Conservation (phyloP, 2,113 vertebrate genomes). For the Albula glossodonta region DNA sequence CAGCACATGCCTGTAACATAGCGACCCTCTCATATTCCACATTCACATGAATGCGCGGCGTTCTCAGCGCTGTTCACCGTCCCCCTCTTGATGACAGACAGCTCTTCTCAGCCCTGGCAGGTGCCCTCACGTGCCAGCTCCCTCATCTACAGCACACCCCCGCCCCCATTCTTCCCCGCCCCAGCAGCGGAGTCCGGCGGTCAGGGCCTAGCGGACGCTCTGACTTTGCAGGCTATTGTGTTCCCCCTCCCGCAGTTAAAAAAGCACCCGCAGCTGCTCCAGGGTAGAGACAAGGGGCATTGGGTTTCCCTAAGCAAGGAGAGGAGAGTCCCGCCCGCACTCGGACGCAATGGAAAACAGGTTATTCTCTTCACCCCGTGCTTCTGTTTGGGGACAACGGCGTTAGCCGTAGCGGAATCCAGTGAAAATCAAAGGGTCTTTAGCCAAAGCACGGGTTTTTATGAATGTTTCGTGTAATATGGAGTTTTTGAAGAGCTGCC, state of each 20-base stretch:
- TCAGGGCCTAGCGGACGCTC: neutral
- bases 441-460: too few relatives aligned
- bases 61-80: neutral
- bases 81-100: neutral
- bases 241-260: neutral
- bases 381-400: neutral
- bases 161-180: too few relatives aligned
- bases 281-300: neutral
- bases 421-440: too few relatives aligned
- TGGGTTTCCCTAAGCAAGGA: neutral
- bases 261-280: neutral
- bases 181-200: neutral
- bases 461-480: too few relatives aligned
- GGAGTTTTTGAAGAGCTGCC: too few relatives aligned
- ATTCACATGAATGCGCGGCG: neutral
- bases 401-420: too few relatives aligned
- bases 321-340: neutral
- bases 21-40: neutral
- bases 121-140: too few relatives aligned
- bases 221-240: conserved; percentile 2
- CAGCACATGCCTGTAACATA: neutral
- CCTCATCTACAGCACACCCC: too few relatives aligned
- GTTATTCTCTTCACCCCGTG: neutral
- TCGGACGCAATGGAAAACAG: neutral
- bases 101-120: neutral